Conservation (phyloP, 2,888 invertebrate species). For the Oscheius sp. region DNA sequence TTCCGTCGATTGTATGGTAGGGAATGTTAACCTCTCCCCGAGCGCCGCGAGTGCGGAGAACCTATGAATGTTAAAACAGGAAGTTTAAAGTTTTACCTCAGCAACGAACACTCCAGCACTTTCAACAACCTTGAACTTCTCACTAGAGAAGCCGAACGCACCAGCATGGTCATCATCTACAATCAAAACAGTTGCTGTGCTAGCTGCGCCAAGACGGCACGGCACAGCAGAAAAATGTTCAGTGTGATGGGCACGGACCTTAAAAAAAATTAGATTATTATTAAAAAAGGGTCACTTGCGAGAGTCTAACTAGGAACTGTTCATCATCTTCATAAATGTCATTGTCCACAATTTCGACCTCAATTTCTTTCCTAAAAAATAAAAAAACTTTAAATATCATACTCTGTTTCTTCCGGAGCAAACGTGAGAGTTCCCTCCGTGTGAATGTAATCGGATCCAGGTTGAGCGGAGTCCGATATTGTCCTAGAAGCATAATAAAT, state of each 20-base stretch:
- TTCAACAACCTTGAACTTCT: conserved; percentile 76
- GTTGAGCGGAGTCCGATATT: conserved; percentile 94
- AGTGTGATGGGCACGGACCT: conserved; percentile 49
- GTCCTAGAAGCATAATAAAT: conserved; percentile 77
- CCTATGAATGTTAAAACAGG: conserved; percentile 14
- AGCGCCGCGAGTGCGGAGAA: conserved; percentile 78
- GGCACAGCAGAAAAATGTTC: conserved; percentile 52
- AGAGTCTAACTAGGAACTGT: conserved; percentile 88
- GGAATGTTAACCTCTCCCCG: conserved; percentile 88
- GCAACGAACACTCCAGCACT: conserved; percentile 52
- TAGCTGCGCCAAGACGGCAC: conserved; percentile 83
- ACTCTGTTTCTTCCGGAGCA: conserved; percentile 61
- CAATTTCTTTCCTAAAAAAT: conserved; percentile 79
- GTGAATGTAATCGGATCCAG: conserved; percentile 90
- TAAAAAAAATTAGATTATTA: background rate
- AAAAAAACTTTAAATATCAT: background rate
- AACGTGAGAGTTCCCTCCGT: conserved; percentile 74
- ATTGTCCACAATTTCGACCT: conserved; percentile 93
- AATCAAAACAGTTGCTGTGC: conserved; percentile 93
- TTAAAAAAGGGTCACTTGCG: conserved; percentile 70
- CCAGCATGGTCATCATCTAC: conserved; percentile 94
- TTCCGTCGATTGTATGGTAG: conserved; percentile 90
- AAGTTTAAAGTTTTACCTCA: conserved; percentile 35
- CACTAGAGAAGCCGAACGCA: conserved; percentile 88
- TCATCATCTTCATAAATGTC: conserved; percentile 99